These are phyloP conservation scores for Poeciliopsis occidentalis DNA, from an alignment of 2,113 vertebrate species.

Conservation along the genomic window DNA sequence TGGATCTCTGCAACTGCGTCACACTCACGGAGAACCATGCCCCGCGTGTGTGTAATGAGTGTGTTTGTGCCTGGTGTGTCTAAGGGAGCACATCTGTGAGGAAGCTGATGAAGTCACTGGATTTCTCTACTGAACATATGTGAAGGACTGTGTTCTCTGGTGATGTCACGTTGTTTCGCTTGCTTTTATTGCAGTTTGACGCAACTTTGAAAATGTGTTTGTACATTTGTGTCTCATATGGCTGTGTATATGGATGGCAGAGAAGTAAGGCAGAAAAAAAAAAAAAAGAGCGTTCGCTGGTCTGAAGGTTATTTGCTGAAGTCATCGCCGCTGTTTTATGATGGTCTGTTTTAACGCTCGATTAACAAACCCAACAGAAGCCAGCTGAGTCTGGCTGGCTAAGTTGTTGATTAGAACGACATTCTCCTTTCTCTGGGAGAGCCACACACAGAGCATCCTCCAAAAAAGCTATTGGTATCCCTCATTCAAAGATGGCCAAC, in stretches of 20 bases:
- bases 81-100: conserved; percentile 69
- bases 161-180: conserved; percentile 44
- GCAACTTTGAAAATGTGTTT: conserved; percentile 16
- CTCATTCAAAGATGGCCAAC: not conserved
- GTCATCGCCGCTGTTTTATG: conserved; percentile 69
- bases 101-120: conserved; percentile 56
- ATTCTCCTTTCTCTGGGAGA: conserved; percentile 72
- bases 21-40: conserved; percentile 45
- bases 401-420: conserved; percentile 68
- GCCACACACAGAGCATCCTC: conserved; percentile 32
- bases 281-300: conserved; percentile 19
- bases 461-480: not conserved
- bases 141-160: not conserved
- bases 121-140: conserved; percentile 38
- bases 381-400: conserved; percentile 64
- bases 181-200: not conserved
- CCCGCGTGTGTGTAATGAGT: conserved; percentile 51
- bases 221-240: conserved; percentile 21
- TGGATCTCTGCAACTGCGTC: conserved; percentile 52
- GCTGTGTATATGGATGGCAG: conserved; percentile 18
- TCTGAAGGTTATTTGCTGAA: conserved; percentile 66
- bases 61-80: conserved; percentile 46
- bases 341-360: conserved; percentile 72
- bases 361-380: conserved; percentile 71
- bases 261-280: conserved; percentile 18